These are phyloP conservation scores for Salvelinus namaycush DNA, from an alignment of 2,113 vertebrate genomes.

Conservation along the genomic window DNA sequence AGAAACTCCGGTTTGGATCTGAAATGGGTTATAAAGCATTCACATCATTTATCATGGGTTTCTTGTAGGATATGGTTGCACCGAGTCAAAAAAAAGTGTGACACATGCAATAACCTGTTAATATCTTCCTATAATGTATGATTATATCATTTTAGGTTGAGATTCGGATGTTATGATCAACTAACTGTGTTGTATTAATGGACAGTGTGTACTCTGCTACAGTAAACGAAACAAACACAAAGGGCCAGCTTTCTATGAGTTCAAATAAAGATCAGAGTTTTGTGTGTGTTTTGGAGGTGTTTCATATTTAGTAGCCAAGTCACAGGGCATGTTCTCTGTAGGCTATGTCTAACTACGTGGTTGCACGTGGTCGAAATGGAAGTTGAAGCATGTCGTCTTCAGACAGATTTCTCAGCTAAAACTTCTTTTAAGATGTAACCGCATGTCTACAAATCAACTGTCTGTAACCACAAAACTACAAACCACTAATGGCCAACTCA, in stretches of 20 bases:
- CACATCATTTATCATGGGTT: neutral
- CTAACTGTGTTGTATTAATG: neutral
- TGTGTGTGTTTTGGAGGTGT: slow-evolving; percentile 44
- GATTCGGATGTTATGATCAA: neutral
- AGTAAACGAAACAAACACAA: slow-evolving; percentile 4
- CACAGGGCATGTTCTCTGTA: neutral
- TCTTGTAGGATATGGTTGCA: neutral
- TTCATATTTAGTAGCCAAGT: slow-evolving; percentile 10
- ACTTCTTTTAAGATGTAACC: neutral
- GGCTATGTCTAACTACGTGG: neutral
- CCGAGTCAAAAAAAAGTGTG: neutral
- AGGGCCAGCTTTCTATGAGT: slow-evolving; percentile 13
- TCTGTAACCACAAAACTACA: neutral
- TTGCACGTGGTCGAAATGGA: neutral
- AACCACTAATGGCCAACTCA: slow-evolving; percentile 12
- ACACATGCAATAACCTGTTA: neutral
- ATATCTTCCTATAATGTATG: neutral
- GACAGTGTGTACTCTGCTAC: neutral
- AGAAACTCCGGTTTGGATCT: neutral
- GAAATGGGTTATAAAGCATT: neutral
- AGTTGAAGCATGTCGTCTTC: neutral
- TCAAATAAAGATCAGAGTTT: slow-evolving; percentile 40
- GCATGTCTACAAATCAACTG: slow-evolving; percentile 2
- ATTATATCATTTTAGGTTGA: neutral
- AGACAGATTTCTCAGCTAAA: neutral